Evolutionary conservation across 2,888 invertebrate genomes (phyloP).

Genomic region (Eumacrocentrus americanus): DNA sequence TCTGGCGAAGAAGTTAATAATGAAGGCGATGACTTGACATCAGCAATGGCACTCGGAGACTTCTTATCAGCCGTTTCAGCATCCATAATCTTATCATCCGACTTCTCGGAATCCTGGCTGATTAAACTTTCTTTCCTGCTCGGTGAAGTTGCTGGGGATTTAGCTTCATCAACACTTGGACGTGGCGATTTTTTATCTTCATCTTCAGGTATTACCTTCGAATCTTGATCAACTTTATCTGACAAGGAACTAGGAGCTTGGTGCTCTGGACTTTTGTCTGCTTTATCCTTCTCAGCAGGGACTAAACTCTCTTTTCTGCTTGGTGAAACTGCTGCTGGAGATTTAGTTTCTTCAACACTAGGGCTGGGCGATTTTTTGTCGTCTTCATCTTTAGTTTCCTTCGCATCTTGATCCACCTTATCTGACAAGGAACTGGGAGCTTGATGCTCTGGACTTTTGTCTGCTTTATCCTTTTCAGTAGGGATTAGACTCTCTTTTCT

Average conservation of each 20-base stretch:
- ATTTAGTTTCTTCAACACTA: not conserved
- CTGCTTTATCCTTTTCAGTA: conserved; percentile 10
- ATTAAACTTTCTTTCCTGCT: not conserved
- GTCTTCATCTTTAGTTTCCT: not conserved
- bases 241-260: too few relatives aligned
- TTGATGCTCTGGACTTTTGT: not conserved
- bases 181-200: not conserved
- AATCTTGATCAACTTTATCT: too few relatives aligned
- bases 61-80: not conserved
- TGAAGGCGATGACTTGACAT: not conserved
- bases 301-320: too few relatives aligned
- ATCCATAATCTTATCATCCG: too few relatives aligned
- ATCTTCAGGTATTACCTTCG: too few relatives aligned
- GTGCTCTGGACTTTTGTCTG: too few relatives aligned
- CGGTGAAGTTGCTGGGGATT: not conserved
- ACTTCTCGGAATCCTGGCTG: not conserved
- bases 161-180: not conserved
- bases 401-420: not conserved
- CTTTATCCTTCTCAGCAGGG: too few relatives aligned
- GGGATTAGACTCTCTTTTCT: not conserved
- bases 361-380: not conserved
- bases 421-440: too few relatives aligned
- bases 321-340: not conserved
- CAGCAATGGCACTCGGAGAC: not conserved
- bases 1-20: too few relatives aligned